Base-by-base conservation (phyloP, 2,113 vertebrate species). In the Mixornis gularis region DNA sequence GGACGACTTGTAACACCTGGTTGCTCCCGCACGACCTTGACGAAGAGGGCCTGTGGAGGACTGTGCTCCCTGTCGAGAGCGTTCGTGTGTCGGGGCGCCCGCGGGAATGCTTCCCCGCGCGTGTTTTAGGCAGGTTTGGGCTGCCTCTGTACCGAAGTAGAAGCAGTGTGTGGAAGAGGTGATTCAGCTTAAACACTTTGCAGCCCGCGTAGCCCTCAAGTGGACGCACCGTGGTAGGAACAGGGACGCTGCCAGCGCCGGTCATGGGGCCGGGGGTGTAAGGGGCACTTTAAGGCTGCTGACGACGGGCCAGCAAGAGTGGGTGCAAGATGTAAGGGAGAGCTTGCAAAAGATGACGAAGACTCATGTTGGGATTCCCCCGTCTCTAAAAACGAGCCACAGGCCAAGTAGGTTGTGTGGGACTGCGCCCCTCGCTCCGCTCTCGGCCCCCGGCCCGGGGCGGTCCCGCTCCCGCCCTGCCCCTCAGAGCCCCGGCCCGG, bases 21-120 rank as follows among this genome's bases (percentile, higher is more conserved):
- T 2, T 0, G 25, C 5, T 0, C 3, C 8, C 13, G 1, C 16
- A 2, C 20, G 2, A 26, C 26, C 6, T 51, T 8, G 13, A 8
- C 6, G 5, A 2, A 3, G 4, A 3, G 24, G 8, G 48, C 2
- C 9, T 10, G 17, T 26, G 30, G 9, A 17, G 14, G 3, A 2
- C 1, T 0, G 24, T 4, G 2, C 10, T 3, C 11, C 34, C 8
- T 1, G 8, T 8, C 26, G 18, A 38, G 6, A 32, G 41, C 2
- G 10, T 3, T 17, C 4, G 2, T 21, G 36, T 20, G 22, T 12
- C 0, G 11, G 9, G 29, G 10, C 2, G 14, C 32, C 32, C 6
- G 16, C 17, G 8, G 6, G 10, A 68, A 12, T 4, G 30, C 13
- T n/a, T 11, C 32, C 9, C 49, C 8, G 27, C 6, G 15, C 8